phyloP scores from a whole-genome alignment of 1,140 invertebrate genomes.

The Trypoxylus dichotomus region DNA sequence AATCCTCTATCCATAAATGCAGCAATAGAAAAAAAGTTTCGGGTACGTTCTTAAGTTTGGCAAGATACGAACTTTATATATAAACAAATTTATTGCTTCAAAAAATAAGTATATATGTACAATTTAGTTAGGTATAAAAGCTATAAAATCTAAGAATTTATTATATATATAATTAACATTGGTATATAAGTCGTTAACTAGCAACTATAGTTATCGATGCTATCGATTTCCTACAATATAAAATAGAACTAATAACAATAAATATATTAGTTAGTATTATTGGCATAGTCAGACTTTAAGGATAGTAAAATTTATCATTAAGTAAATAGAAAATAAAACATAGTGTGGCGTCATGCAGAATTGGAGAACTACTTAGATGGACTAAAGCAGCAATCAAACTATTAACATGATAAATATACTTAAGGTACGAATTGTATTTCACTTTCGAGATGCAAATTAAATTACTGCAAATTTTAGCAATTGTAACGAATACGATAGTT shows the following conservation, averaged over 20 bases:
- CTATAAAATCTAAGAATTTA: not conserved
- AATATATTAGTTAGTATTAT: constrained; percentile 25
- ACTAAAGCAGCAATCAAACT: no score
- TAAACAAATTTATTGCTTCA: constrained; percentile 26
- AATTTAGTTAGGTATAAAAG: constrained; percentile 25
- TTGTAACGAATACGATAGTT: no score
- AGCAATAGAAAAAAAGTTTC: constrained; percentile 7
- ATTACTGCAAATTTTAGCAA: no score
- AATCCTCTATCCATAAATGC: constrained; percentile 8
- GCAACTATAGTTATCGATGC: not conserved
- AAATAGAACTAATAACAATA: constrained; percentile 18
- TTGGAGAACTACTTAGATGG: not conserved
- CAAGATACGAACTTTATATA: constrained; percentile 11
- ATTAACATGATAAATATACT: no score
- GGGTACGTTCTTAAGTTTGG: constrained; percentile 12
- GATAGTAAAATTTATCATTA: not conserved
- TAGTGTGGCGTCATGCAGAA: not conserved
- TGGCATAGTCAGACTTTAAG: constrained; percentile 18
- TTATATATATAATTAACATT: constrained; percentile 26
- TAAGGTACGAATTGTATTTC: no score
- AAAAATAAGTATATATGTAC: constrained; percentile 20
- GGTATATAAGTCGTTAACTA: constrained; percentile 18
- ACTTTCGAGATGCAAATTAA: no score
- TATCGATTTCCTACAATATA: not conserved
- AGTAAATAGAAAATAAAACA: not conserved